A percentile compares a stretch with the other conserved stretches of the same genome.
These are phyloP conservation scores for Drosophila quadrilineata DNA, from an alignment of 1,140 invertebrate genomes.

Conservation along the genomic window DNA sequence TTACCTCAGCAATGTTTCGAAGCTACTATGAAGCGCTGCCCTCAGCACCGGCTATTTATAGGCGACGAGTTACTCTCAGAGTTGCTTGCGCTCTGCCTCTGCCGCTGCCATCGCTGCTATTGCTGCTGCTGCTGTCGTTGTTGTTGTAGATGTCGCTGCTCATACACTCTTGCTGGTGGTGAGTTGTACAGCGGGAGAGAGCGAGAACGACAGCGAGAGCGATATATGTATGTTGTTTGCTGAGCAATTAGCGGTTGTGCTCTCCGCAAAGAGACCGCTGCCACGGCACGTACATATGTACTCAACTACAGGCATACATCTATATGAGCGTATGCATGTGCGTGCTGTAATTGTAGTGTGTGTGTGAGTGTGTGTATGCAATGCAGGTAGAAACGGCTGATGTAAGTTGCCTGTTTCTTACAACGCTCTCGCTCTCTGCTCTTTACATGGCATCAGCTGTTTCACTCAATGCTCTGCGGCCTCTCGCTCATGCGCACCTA, in stretches of 20 bases:
- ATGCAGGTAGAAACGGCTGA: slow-evolving; percentile 61
- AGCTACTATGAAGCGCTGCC: slow-evolving; percentile 70
- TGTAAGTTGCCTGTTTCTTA: slow-evolving; percentile 64
- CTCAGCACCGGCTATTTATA: slow-evolving; percentile 60
- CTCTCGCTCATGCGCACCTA: slow-evolving; percentile 68
- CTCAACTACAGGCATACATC: slow-evolving; percentile 8
- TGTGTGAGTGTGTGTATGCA: slow-evolving; percentile 19
- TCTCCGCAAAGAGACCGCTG: slow-evolving; percentile 50
- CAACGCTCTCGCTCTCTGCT: slow-evolving; percentile 18
- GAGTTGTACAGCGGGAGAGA: slow-evolving; percentile 13
- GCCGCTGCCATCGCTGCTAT: neutral
- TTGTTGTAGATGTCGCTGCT: too few species aligned
- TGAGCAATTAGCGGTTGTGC: slow-evolving; percentile 49
- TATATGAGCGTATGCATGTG: slow-evolving; percentile 18
- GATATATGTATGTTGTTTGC: slow-evolving; percentile 39
- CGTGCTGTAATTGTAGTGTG: slow-evolving; percentile 38
- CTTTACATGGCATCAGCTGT: slow-evolving; percentile 37
- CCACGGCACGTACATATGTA: slow-evolving; percentile 5
- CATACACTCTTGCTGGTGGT: slow-evolving; percentile 8
- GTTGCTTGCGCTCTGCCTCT: neutral
- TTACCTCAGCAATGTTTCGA: slow-evolving; percentile 75
- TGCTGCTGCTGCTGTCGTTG: too few species aligned
- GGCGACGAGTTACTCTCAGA: slow-evolving; percentile 14
- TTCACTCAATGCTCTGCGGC: slow-evolving; percentile 36
- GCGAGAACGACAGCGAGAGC: slow-evolving; percentile 1